Base-by-base conservation (phyloP, 2,888 invertebrate genomes). In the Eupithecia inturbata region DNA sequence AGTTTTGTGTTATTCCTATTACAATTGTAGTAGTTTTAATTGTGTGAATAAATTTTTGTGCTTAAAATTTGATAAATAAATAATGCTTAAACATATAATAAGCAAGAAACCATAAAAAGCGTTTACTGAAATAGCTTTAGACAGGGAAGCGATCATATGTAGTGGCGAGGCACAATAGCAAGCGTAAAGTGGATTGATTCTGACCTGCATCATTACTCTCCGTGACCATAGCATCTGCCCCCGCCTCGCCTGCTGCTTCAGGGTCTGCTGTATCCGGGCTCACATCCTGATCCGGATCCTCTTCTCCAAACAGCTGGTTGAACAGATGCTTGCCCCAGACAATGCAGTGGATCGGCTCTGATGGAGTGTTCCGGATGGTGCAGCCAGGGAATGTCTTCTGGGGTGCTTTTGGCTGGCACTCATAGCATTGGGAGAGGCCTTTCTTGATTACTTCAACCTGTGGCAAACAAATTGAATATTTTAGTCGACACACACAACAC, bases 291-390 rank as follows among this genome's bases (percentile, higher is more conserved):
- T 99, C 99, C 0, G 98, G 98, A 90, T 99, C 99, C 77, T 97
- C 97, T 92, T 99, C 99, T 0, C 99, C 99, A 95, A 99, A 99
- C 22, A 99, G 95, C 92, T 99, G 99, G 97, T 99, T 99, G 93
- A 99, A 99, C 14, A 99, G 95, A 95, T 99, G 99, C 91, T 99
- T 99, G 0, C 99, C 98, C 99, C 99, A 99, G 28, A 99, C 99
- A 81, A 99, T 99, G 89, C 99, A 99, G 92, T 99, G 99, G 82
- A 99, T 99, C 0, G 98, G 98, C 89, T 99, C 99, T 0, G 99
- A 99, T 0, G 99, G 99, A 0, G 99, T 99, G 89, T 99, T 99
- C 62, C 99, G 95, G 81, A 99, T 99, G 1, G 99, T 99, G 89
- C 99, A 99, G 0, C 99, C 99, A 0, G 99, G 99, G 92, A 96